Evolutionary conservation across 2,888 invertebrate species (phyloP), one percentile per base, ranked within the genome.

Genomic region (Malacosoma neustria): DNA sequence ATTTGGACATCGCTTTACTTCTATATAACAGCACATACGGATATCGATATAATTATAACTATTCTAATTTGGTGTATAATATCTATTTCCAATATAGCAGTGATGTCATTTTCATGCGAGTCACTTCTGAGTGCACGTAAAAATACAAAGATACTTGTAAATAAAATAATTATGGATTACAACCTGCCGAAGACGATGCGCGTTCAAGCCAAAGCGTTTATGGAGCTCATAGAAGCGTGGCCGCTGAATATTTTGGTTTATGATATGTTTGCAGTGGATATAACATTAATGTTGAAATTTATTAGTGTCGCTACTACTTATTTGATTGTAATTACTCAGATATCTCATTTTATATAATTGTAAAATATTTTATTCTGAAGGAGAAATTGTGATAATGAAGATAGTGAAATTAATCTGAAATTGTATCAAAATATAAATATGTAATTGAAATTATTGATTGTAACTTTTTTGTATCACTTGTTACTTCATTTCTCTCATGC

Each of bases 21-120:
- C 15, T 70, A 62, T 30, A 51, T 51, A 9, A 52, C 41, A 1
- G 46, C 54, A 14, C 54, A 51, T 11, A 45, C 49, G 22, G 42
- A 44, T n/a, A 49, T 54, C 1, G 58, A 48, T 9, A 42, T 45
- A 2, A 45, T 73, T 32, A 37, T 62, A 2, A 60, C 52, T 13
- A 58, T 67, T 11, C 40, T 55, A 1, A 41, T 66, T 35, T 68
- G 71, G 64, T 66, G 66, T 49, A 40, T 54, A n/a, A 50, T 53
- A 14, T 59, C 66, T 15, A 43, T 71, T 13, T 33, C 62, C 30
- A 50, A 54, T 7, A 57, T 75, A 12, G 59, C 51, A 4, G 33
- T 57, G 3, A 61, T 76, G 56, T 68, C 68, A 3, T 54, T 58
- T 13, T 50, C 56, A 14, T 74, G 77, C 38, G 72, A 76, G 45